Conservation (phyloP, 2,113 vertebrate genomes). For the Seriola quinqueradiata region DNA sequence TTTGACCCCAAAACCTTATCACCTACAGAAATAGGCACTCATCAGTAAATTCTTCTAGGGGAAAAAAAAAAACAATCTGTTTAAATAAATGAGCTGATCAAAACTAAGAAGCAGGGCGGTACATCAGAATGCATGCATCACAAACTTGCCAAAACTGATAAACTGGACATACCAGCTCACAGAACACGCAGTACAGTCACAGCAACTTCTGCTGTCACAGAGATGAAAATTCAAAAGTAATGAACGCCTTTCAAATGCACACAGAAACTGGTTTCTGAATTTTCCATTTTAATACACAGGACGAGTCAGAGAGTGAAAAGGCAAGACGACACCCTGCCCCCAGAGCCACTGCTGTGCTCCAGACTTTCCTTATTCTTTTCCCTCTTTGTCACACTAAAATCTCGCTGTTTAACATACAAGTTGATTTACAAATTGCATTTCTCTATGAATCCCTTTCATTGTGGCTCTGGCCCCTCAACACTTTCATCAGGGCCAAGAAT, state of each 20-base stretch:
- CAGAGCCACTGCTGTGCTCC: conserved; percentile 71
- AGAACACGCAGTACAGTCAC: conserved; percentile 17
- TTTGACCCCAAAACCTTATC: background rate
- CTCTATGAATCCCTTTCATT: conserved; percentile 94
- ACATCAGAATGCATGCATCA: conserved; percentile 18
- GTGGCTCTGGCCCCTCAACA: conserved; percentile 91
- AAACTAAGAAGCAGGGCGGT: background rate
- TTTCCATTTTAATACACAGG: conserved; percentile 59
- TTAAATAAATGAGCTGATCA: conserved; percentile 18
- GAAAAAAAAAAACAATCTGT: conserved; percentile 2
- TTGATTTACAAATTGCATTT: conserved; percentile 98
- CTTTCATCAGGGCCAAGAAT: conserved; percentile 94
- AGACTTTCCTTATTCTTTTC: conserved; percentile 75
- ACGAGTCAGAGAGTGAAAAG: conserved; percentile 56
- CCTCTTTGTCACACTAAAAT: conserved; percentile 80
- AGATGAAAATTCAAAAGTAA: conserved; percentile 46
- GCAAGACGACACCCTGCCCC: conserved; percentile 61
- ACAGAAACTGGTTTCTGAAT: conserved; percentile 50
- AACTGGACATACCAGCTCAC: conserved; percentile 48
- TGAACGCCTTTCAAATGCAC: conserved; percentile 44
- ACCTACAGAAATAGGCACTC: background rate
- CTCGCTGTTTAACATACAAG: conserved; percentile 90
- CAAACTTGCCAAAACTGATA: conserved; percentile 54
- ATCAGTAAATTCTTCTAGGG: background rate
- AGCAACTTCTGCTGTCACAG: conserved; percentile 12